Evolutionary conservation across 2,113 vertebrate genomes (phyloP).

Genomic region (Gulo gulo): DNA sequence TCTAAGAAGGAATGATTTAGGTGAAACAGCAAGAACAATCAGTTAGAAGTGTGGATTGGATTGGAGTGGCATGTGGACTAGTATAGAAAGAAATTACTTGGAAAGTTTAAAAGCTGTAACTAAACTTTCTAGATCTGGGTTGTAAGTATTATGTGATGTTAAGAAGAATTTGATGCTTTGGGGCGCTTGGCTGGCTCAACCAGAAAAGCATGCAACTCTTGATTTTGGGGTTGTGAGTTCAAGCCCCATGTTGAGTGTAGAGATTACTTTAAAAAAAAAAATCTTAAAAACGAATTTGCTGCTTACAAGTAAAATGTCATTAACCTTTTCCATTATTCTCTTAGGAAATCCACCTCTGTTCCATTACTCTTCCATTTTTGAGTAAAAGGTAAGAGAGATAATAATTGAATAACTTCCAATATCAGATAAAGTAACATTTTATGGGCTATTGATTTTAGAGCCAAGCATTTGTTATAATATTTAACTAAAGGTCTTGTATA

Average conservation of each 20-base stretch:
- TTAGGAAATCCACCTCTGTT: background rate
- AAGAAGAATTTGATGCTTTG: constrained; percentile 43
- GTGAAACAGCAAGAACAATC: background rate
- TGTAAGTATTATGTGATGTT: constrained; percentile 29
- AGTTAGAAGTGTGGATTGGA: background rate
- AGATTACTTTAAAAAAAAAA: background rate
- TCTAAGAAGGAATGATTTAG: background rate
- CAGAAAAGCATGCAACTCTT: background rate
- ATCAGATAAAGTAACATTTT: background rate
- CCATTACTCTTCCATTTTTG: background rate
- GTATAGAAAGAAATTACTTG: background rate
- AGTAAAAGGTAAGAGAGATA: background rate
- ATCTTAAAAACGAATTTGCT: background rate
- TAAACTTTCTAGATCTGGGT: background rate
- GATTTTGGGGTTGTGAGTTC: background rate
- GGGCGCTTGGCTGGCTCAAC: background rate
- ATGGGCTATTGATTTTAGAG: constrained; percentile 33
- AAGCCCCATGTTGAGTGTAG: background rate
- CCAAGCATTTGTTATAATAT: background rate
- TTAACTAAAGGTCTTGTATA: constrained; percentile 25
- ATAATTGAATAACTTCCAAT: constrained; percentile 19
- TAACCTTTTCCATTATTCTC: constrained; percentile 2
- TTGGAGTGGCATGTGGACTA: background rate
- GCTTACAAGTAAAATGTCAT: constrained; percentile 34
- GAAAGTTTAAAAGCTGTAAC: constrained; percentile 11